Evolutionary conservation across 2,113 vertebrate genomes (phyloP).

Genomic region (Telmatochromis sp.): DNA sequence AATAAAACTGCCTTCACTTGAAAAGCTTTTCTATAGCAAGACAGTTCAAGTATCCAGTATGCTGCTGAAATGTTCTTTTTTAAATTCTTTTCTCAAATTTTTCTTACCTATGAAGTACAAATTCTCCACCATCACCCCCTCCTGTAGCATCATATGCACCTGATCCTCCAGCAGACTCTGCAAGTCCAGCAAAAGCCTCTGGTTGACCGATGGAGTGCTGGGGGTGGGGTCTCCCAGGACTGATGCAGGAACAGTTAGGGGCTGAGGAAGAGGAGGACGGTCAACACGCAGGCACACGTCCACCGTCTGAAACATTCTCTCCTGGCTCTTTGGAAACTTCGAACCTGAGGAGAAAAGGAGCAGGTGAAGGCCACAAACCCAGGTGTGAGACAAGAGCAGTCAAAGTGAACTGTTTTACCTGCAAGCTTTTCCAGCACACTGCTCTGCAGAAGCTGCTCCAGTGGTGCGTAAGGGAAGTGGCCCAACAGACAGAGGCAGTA

Average conservation of each 20-base stretch:
- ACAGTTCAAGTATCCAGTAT: neutral
- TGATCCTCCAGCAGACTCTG: conserved; percentile 58
- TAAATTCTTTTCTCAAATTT: neutral
- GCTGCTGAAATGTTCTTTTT: neutral
- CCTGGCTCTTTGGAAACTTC: neutral
- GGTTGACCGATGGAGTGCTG: neutral
- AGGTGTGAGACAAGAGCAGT: neutral
- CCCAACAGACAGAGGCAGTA: conserved; percentile 75
- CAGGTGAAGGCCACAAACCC: neutral
- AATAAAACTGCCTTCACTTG: neutral
- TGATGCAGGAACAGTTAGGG: neutral
- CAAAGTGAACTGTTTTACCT: conserved; percentile 53
- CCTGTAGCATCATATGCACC: conserved; percentile 10
- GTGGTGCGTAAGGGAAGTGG: conserved; percentile 68
- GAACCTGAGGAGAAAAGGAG: neutral
- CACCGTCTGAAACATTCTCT: conserved; percentile 65
- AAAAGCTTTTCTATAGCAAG: neutral
- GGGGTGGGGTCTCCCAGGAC: neutral
- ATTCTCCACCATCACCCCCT: conserved; percentile 69
- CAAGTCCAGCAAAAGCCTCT: conserved; percentile 50
- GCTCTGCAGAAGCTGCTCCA: conserved; percentile 77
- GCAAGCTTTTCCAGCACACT: conserved; percentile 59
- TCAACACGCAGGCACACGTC: conserved; percentile 81
- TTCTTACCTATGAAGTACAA: conserved; percentile 70
- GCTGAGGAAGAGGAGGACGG: conserved; percentile 37